Evolutionary conservation across 1,140 invertebrate genomes (phyloP).

Genomic region (Cydia splendana): DNA sequence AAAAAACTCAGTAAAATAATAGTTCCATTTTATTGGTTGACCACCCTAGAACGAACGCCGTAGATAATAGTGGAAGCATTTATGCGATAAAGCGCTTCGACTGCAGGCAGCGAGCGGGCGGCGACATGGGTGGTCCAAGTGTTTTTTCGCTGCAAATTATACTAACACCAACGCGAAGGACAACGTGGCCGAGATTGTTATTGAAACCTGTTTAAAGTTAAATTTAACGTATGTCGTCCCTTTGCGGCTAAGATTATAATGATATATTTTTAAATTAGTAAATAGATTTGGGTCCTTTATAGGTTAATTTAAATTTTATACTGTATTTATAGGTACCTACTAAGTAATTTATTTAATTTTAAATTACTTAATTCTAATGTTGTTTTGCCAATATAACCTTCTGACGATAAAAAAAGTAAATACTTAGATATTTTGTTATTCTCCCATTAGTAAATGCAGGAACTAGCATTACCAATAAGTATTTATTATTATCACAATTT

Average conservation of each 20-base stretch:
- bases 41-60: constrained; percentile 7
- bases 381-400: no score
- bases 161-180: constrained; percentile 41
- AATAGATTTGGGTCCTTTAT: no score
- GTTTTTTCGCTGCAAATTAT: constrained; percentile 66
- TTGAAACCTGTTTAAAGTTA: constrained; percentile 6
- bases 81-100: constrained; percentile 10
- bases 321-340: no score
- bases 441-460: no score
- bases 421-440: no score
- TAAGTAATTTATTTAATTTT: no score
- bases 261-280: no score
- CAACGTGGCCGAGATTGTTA: background rate
- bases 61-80: constrained; percentile 21
- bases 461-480: no score
- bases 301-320: no score
- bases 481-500: no score
- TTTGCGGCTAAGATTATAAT: background rate
- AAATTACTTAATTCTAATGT: no score
- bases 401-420: no score
- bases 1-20: background rate
- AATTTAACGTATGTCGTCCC: background rate
- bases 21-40: constrained; percentile 1
- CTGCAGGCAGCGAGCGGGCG: constrained; percentile 33
- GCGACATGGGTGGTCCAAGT: constrained; percentile 68